phyloP scores from a whole-genome alignment of 2,888 invertebrate genomes.

The Sabatieria punctata region DNA sequence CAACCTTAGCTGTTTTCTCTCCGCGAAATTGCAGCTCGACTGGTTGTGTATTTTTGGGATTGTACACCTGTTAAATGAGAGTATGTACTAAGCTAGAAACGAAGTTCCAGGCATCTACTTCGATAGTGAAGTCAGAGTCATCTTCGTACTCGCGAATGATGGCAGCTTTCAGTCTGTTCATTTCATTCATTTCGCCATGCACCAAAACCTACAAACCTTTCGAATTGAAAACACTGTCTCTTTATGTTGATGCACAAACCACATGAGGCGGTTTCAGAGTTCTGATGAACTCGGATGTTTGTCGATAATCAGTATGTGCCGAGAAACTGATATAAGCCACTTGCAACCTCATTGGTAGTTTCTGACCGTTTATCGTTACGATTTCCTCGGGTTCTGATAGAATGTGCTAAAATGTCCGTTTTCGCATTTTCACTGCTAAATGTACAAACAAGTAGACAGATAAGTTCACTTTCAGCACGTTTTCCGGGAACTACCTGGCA shows the following conservation, averaged over 20 bases:
- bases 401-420: conserved; percentile 49
- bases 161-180: conserved; percentile 85
- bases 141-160: conserved; percentile 80
- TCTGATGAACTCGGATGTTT: conserved; percentile 90
- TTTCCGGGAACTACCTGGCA: too few relatives aligned
- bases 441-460: too few relatives aligned
- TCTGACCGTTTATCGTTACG: conserved; percentile 80
- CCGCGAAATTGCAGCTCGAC: conserved; percentile 85
- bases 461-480: too few relatives aligned
- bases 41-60: conserved; percentile 83
- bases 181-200: conserved; percentile 97
- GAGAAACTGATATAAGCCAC: conserved; percentile 97
- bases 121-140: conserved; percentile 42
- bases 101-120: conserved; percentile 2
- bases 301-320: conserved; percentile 93
- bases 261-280: conserved; percentile 86
- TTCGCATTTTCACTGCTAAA: too few relatives aligned
- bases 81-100: neutral
- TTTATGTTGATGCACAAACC: conserved; percentile 43
- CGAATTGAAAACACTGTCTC: too few relatives aligned
- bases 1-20: conserved; percentile 93
- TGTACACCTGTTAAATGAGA: conserved; percentile 58
- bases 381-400: conserved; percentile 96
- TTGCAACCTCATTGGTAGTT: conserved; percentile 52
- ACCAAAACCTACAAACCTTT: conserved; percentile 59